Evolutionary conservation across 2,888 invertebrate genomes (phyloP).

Genomic region (Hofmannophila pseudospretella): DNA sequence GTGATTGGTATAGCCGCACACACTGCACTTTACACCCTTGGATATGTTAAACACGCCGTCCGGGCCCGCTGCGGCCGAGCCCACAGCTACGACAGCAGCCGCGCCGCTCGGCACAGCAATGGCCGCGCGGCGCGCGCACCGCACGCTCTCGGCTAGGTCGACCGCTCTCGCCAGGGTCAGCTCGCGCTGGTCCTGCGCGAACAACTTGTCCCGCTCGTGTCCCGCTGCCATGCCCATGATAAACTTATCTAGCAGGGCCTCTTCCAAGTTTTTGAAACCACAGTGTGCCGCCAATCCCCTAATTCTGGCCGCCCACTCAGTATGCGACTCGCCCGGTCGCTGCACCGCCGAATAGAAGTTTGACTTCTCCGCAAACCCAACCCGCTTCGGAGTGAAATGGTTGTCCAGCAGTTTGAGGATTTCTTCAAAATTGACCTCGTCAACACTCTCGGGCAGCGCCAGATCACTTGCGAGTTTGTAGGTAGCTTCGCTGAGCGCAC

Average conservation of each 20-base stretch:
- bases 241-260: slow-evolving; percentile 8
- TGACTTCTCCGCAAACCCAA: slow-evolving; percentile 8
- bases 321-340: slow-evolving; percentile 2
- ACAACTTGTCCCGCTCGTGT: slow-evolving; percentile 7
- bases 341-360: slow-evolving; percentile 10
- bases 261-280: slow-evolving; percentile 1
- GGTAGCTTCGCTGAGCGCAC: slow-evolving; percentile 9
- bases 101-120: not conserved
- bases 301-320: slow-evolving; percentile 14
- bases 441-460: slow-evolving; percentile 7
- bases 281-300: slow-evolving; percentile 8
- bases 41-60: not conserved
- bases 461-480: slow-evolving; percentile 8
- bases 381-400: slow-evolving; percentile 11
- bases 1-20: not conserved
- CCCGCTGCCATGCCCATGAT: slow-evolving; percentile 8
- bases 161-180: slow-evolving; percentile 12
- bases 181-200: slow-evolving; percentile 1
- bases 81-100: not conserved
- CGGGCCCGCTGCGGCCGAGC: not conserved
- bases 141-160: slow-evolving; percentile 11
- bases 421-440: not conserved
- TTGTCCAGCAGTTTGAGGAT: not conserved
- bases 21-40: not conserved
- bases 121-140: slow-evolving; percentile 9